Conservation (phyloP, 1,140 invertebrate genomes). For the Belonocnema kinseyi region DNA sequence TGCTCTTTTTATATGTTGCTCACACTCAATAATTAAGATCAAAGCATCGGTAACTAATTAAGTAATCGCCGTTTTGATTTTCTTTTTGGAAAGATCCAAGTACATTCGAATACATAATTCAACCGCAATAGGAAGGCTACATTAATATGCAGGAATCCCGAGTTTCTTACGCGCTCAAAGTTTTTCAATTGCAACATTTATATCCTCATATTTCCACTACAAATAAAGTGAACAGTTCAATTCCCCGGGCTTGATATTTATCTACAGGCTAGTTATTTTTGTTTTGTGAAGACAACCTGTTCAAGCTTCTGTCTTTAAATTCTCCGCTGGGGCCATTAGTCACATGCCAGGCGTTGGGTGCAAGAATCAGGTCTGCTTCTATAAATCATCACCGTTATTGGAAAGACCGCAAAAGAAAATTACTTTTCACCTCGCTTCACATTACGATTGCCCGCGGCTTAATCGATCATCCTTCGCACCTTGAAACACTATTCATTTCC, state of each 20-base stretch:
- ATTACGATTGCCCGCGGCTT: constrained; percentile 8
- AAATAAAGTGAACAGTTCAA: background rate
- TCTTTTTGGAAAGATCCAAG: too few species aligned
- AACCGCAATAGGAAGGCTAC: too few species aligned
- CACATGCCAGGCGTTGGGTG: constrained; percentile 26
- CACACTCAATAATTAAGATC: too few species aligned
- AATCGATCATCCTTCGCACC: constrained; percentile 13
- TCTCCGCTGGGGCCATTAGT: background rate
- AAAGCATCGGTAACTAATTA: too few species aligned
- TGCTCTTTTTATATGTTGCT: too few species aligned
- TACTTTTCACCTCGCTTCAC: constrained; percentile 26
- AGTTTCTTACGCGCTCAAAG: background rate
- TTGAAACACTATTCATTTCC: background rate
- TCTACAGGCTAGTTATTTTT: background rate
- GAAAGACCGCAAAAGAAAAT: constrained; percentile 19
- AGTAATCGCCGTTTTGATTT: too few species aligned
- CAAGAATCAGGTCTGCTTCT: constrained; percentile 11
- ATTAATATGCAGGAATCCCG: constrained; percentile 16
- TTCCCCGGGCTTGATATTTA: background rate
- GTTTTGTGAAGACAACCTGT: constrained; percentile 2
- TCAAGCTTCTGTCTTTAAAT: constrained; percentile 22
- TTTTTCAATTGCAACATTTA: constrained; percentile 2
- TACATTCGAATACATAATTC: too few species aligned
- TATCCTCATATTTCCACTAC: background rate
- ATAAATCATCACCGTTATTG: constrained; percentile 31